Conservation (phyloP, 2,888 invertebrate genomes). For the Hecatera dysodea region DNA sequence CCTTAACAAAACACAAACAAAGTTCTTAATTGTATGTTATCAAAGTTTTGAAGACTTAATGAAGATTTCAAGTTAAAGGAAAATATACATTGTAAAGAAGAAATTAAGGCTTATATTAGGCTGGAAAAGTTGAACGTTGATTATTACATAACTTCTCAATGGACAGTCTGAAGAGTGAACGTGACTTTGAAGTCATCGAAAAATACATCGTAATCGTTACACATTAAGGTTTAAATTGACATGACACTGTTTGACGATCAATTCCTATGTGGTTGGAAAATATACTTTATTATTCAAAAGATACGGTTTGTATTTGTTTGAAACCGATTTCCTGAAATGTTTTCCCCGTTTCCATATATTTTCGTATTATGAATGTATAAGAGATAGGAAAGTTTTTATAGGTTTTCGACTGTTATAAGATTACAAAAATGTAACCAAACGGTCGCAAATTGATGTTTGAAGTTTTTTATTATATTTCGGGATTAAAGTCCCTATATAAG, state of each 20-base stretch:
- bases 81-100: not conserved
- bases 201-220: not conserved
- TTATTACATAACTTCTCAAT: conserved; percentile 31
- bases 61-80: not conserved
- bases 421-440: conserved; percentile 12
- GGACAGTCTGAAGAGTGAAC: conserved; percentile 17
- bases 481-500: conserved; percentile 17
- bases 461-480: conserved; percentile 43
- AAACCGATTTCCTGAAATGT: not conserved
- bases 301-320: conserved; percentile 17
- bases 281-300: rapidly evolving
- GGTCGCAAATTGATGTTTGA: conserved; percentile 31
- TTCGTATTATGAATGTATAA: conserved; percentile 20
- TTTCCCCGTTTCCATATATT: conserved; percentile 27
- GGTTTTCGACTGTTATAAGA: conserved; percentile 16
- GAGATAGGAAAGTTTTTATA: conserved; percentile 46
- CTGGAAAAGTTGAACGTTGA: conserved; percentile 5
- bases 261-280: not conserved
- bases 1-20: rapidly evolving
- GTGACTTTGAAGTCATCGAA: conserved; percentile 12
- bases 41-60: not conserved
- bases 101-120: not conserved
- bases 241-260: not conserved
- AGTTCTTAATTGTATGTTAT: not conserved
- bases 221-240: conserved; percentile 25